These are phyloP conservation scores for Eupsittula cactorum DNA, from an alignment of 2,113 vertebrate genomes.

Conservation along the genomic window DNA sequence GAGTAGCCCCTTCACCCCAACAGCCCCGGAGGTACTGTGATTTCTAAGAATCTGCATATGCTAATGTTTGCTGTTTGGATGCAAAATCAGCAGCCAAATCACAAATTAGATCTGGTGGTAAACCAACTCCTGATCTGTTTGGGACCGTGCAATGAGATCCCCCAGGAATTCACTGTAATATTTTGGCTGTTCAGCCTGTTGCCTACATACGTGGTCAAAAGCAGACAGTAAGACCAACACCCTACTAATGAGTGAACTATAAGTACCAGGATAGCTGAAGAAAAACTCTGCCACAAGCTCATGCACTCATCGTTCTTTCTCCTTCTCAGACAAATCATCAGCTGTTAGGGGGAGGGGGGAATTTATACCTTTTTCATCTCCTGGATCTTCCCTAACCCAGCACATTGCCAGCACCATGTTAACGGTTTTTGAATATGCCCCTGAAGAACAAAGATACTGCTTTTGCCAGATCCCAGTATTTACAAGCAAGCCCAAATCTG, in stretches of 20 bases:
- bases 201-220: slow-evolving; percentile 16
- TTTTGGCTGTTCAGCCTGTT: slow-evolving; percentile 4
- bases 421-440: slow-evolving; percentile 79
- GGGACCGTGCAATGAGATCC: neutral
- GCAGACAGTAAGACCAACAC: slow-evolving; percentile 14
- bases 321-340: slow-evolving; percentile 42
- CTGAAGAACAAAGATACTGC: slow-evolving; percentile 83
- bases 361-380: slow-evolving; percentile 68
- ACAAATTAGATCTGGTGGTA: slow-evolving; percentile 45
- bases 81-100: slow-evolving; percentile 52
- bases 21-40: neutral
- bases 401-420: slow-evolving; percentile 67
- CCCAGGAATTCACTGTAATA: slow-evolving; percentile 16
- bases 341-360: neutral
- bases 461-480: slow-evolving; percentile 90
- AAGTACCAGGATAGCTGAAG: neutral
- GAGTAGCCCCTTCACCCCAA: neutral
- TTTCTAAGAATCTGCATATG: slow-evolving; percentile 49
- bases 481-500: slow-evolving; percentile 94
- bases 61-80: neutral
- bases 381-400: slow-evolving; percentile 60
- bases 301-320: neutral
- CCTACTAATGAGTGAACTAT: slow-evolving; percentile 29
- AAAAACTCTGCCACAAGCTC: slow-evolving; percentile 33
- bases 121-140: slow-evolving; percentile 34